These are phyloP conservation scores for Onthophagus taurus DNA, from an alignment of 1,140 invertebrate genomes.

Conservation along the genomic window DNA sequence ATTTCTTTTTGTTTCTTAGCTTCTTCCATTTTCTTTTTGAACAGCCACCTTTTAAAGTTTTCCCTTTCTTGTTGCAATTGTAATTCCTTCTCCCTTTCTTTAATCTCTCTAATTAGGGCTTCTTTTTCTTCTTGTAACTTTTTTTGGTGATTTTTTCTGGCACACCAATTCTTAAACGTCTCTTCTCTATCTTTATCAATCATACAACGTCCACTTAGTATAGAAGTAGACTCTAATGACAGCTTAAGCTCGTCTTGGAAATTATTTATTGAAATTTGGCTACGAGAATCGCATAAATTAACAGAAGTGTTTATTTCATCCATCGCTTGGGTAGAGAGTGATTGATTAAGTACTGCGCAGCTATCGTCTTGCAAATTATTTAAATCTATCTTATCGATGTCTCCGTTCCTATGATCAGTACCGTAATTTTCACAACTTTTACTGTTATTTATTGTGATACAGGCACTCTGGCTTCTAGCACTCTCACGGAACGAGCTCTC, in stretches of 20 bases:
- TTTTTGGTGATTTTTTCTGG: slow-evolving; percentile 25
- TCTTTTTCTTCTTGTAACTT: slow-evolving; percentile 20
- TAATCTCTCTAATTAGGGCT: slow-evolving; percentile 14
- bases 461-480: not conserved
- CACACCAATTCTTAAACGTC: slow-evolving; percentile 26
- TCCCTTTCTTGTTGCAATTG: slow-evolving; percentile 23
- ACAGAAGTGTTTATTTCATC: no score
- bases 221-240: slow-evolving; percentile 22
- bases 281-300: slow-evolving; percentile 5
- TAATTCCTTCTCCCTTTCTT: slow-evolving; percentile 21
- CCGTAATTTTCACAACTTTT: no score
- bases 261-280: slow-evolving; percentile 5
- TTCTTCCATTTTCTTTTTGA: slow-evolving; percentile 28
- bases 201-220: slow-evolving; percentile 11
- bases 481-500: slow-evolving; percentile 11
- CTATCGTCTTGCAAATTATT: no score
- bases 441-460: slow-evolving; percentile 12
- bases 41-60: slow-evolving; percentile 31
- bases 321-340: not conserved
- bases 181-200: slow-evolving; percentile 9
- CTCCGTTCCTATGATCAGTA: no score
- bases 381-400: no score
- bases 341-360: slow-evolving; percentile 17
- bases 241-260: slow-evolving; percentile 20
- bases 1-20: slow-evolving; percentile 31